A percentile compares a stretch with the other conserved stretches of the same genome.
Evolutionary conservation across 2,797 vertebrate species (phyloP).

Genomic region (Anabas testudineus): DNA sequence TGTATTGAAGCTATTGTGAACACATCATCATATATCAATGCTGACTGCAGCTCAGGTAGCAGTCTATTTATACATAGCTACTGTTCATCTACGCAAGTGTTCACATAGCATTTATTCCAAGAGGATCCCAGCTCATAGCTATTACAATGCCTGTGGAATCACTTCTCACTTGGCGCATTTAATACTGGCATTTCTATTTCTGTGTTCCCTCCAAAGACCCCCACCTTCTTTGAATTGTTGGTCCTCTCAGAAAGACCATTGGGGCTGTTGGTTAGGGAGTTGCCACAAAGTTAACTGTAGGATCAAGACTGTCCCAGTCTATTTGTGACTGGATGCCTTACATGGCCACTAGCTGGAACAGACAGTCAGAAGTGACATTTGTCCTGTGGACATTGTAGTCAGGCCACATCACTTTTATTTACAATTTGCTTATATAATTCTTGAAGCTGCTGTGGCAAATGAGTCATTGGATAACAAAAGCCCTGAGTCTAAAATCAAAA

Average conservation of each 20-base stretch:
- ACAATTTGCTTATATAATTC: slow-evolving; percentile 70
- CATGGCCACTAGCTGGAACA: slow-evolving; percentile 61
- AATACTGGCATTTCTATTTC: slow-evolving; percentile 68
- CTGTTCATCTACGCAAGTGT: slow-evolving; percentile 28
- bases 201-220: slow-evolving; percentile 52
- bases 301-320: slow-evolving; percentile 63
- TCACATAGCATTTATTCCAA: slow-evolving; percentile 48
- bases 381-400: slow-evolving; percentile 64
- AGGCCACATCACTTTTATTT: slow-evolving; percentile 58
- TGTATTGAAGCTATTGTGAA: too few relatives aligned
- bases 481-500: neutral
- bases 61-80: slow-evolving; percentile 45
- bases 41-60: slow-evolving; percentile 19
- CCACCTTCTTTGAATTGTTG: slow-evolving; percentile 73
- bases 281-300: slow-evolving; percentile 43
- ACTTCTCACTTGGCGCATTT: slow-evolving; percentile 20
- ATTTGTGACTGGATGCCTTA: slow-evolving; percentile 70
- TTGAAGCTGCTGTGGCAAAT: slow-evolving; percentile 43
- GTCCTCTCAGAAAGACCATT: slow-evolving; percentile 54
- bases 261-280: slow-evolving; percentile 51
- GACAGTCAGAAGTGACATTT: slow-evolving; percentile 67
- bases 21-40: too few relatives aligned
- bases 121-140: slow-evolving; percentile 30
- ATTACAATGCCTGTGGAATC: slow-evolving; percentile 47
- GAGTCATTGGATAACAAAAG: slow-evolving; percentile 6